Base-by-base conservation (phyloP, 2,113 vertebrate genomes). In the Apaloderma vittatum region DNA sequence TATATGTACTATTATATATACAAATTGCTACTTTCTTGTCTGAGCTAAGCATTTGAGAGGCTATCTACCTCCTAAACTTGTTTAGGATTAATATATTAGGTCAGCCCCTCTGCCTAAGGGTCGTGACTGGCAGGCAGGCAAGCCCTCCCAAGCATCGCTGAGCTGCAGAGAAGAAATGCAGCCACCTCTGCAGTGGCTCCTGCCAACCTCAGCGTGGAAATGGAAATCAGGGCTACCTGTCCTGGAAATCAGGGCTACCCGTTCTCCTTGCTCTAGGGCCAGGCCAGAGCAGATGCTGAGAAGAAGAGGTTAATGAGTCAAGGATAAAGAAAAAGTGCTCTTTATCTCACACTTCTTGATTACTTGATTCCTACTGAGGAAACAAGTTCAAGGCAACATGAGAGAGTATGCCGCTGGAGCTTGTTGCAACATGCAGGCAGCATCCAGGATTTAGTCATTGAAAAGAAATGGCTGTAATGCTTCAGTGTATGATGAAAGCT, bases 1-100 rank as follows among this genome's bases (percentile, higher is more conserved):
- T 86, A 16, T 34, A 16, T 0, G 0, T 45, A 4, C 40, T n/a
- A 32, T 20, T 46, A 3, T 26, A 24, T 10, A n/a, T 20, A 23
- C 20, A 32, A 85, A 37, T 65, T 45, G 55, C 24, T 61, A 12
- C 6, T 92, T 65, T 43, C 45, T 75, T 54, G 27, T 30, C 26
- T 80, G 19, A 59, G 7, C 22, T 71, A 71, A 37, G 46, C 30
- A 51, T 51, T 80, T 66, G 29, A 34, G 20, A n/a, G 12, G 5
- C 7, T 65, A 59, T 8, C n/a, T 52, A 70, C n/a, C 55, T 88
- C 67, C 27, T 66, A 37, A 71, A 19, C 27, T 59, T 88, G 12
- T 5, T 54, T 26, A 71, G 16, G 30, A 66, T 45, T 58, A 34
- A 52, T 48, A 58, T 74, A 52, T 63, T 37, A 74, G 11, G 21